Evolutionary conservation across 2,888 invertebrate genomes (phyloP).

Genomic region (Podotricha telesiphe): DNA sequence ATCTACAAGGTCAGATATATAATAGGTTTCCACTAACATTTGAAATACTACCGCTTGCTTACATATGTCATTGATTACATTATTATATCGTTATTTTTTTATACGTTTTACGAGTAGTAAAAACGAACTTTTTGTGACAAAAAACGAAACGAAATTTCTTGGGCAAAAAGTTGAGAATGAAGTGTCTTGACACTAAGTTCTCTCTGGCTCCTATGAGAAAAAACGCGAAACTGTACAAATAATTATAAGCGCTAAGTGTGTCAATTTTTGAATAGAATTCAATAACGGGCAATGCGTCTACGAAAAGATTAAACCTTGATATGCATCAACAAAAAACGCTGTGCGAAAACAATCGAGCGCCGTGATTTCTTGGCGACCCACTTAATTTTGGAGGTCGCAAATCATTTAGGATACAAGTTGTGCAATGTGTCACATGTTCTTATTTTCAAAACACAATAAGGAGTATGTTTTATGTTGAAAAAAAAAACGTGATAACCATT

Average conservation of each 20-base stretch:
- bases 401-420: constrained; percentile 35
- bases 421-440: constrained; percentile 18
- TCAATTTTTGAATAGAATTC: neutral
- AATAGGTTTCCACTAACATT: constrained; percentile 36
- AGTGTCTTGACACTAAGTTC: too few relatives aligned
- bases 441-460: neutral
- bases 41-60: constrained; percentile 30
- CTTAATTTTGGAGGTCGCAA: constrained; percentile 49
- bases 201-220: too few relatives aligned
- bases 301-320: constrained; percentile 20
- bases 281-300: neutral
- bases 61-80: constrained; percentile 19
- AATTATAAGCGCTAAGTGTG: too few relatives aligned
- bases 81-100: constrained; percentile 7
- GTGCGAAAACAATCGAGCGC: constrained; percentile 41
- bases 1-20: constrained; percentile 39
- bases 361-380: constrained; percentile 47
- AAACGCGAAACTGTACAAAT: too few relatives aligned
- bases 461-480: neutral
- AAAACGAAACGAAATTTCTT: too few relatives aligned
- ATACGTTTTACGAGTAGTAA: too few relatives aligned
- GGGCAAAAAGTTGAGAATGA: too few relatives aligned
- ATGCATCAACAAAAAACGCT: constrained; percentile 33
- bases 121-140: too few relatives aligned
- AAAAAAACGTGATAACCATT: neutral